These are phyloP conservation scores for Tenthredo distinguenda DNA, from an alignment of 2,888 invertebrate genomes.

Conservation along the genomic window DNA sequence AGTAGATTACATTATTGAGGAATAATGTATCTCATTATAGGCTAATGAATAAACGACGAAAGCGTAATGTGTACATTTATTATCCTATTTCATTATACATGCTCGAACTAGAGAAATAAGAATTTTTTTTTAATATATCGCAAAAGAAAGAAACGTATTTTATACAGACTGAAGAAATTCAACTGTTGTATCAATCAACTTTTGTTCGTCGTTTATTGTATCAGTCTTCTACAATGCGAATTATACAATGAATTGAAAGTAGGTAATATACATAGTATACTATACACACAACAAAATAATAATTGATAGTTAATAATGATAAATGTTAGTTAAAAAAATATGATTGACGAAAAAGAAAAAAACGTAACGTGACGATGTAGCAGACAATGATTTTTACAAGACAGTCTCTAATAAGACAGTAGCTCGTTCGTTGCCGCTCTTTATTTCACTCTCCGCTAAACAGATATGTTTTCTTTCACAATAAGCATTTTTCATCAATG, in stretches of 20 bases:
- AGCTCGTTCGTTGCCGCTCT: not conserved
- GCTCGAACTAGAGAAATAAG: too few species aligned
- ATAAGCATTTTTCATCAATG: slow-evolving; percentile 34
- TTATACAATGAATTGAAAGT: slow-evolving; percentile 17
- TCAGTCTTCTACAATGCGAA: slow-evolving; percentile 41
- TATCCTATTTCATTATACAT: too few species aligned
- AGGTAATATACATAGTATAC: not conserved
- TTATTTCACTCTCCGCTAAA: slow-evolving; percentile 19
- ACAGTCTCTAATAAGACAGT: slow-evolving; percentile 25
- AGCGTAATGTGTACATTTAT: too few species aligned
- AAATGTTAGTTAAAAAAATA: not conserved
- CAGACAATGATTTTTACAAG: slow-evolving; percentile 6
- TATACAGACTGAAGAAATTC: too few species aligned
- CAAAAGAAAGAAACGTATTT: not conserved
- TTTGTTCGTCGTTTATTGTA: slow-evolving; percentile 2
- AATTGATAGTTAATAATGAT: not conserved
- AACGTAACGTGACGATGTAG: slow-evolving; percentile 25
- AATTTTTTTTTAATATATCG: not conserved
- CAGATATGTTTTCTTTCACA: slow-evolving; percentile 34
- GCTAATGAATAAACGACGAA: too few species aligned
- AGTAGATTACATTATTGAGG: too few species aligned
- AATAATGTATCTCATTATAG: too few species aligned
- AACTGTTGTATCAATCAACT: not conserved
- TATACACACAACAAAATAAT: not conserved
- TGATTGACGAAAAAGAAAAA: not conserved